A percentile compares a stretch with the other conserved stretches of the same genome.
phyloP scores from a whole-genome alignment of 1,140 invertebrate species.

The Eupeodes corollae region DNA sequence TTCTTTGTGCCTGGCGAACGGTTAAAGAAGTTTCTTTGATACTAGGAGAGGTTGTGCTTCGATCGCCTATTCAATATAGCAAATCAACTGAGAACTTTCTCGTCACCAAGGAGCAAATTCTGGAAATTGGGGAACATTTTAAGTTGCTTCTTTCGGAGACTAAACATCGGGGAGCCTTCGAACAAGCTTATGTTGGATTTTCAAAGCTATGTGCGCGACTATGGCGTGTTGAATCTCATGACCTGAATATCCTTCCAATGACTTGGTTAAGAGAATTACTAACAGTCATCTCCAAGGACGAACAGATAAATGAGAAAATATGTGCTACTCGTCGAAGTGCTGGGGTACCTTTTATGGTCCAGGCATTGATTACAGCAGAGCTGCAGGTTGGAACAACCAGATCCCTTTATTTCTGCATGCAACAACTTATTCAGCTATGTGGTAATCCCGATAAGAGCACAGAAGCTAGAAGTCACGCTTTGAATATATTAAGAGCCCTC shows the following conservation, averaged over 20 bases:
- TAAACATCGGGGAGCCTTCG: constrained; percentile 90
- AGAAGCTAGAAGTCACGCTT: constrained; percentile 59
- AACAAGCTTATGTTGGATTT: constrained; percentile 87
- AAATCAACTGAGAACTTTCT: constrained; percentile 13
- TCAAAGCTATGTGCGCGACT: constrained; percentile 52
- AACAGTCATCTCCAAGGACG: constrained; percentile 42
- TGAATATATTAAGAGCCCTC: constrained; percentile 76
- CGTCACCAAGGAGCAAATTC: constrained; percentile 36
- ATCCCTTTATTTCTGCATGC: constrained; percentile 52
- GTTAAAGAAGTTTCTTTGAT: constrained; percentile 51
- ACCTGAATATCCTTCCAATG: constrained; percentile 51
- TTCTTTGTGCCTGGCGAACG: constrained; percentile 82
- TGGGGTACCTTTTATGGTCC: constrained; percentile 79
- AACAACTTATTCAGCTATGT: constrained; percentile 42
- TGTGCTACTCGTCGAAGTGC: constrained; percentile 82
- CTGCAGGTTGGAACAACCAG: constrained; percentile 42
- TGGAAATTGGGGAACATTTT: constrained; percentile 59
- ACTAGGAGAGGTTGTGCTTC: constrained; percentile 40
- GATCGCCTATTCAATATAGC: constrained; percentile 24
- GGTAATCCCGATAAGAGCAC: constrained; percentile 8
- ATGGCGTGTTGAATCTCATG: constrained; percentile 39
- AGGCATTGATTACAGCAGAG: constrained; percentile 65
- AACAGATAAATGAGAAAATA: constrained; percentile 13
- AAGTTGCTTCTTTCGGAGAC: constrained; percentile 62
- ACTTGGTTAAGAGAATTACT: constrained; percentile 62